Base-by-base conservation (phyloP, 2,113 vertebrate genomes). In the Edolisoma coerulescens region DNA sequence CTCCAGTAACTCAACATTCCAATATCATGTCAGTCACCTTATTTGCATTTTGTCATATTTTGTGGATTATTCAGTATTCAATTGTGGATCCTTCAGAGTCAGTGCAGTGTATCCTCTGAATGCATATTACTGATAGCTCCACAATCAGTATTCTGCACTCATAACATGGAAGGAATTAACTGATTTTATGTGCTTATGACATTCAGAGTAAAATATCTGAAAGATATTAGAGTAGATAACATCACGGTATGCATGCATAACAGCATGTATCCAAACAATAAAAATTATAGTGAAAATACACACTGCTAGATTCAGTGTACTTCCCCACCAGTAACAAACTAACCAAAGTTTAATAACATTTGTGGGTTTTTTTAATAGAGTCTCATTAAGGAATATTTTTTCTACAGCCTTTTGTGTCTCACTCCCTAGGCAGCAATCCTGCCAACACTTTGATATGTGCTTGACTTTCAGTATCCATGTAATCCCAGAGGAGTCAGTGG, bases 41-140 rank as follows among this genome's bases (percentile, higher is more conserved):
- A 95, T 95, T 93, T 94, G 94, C 94, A 93, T 96, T 92, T 93
- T 84, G 77, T 84, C 45, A 4, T 89, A 95, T 97, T 95, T 70
- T 87, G 77, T 88, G 80, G 95, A 85, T 95, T 94, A 95, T 95
- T 97, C 89, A 93, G 78, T 83, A 93, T 94, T 97, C 84, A 89
- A 0, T 88, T 88, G 87, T 64, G 47, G 89, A 64, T 91, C 56
- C 71, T 91, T 94, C 64, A 54, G 70, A 95, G 84, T 73, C 76
- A 74, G 44, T 68, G 33, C 44, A 39, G 76, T 28, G 45, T 95
- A 56, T 71, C 71, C 44, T 74, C 49, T 64, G 87, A 94, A 94
- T 95, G 64, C 89, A 20, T 85, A 81, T 93, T 75, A 78, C 91
- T 86, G 78, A 63, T n/a, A 83, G 74, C 67, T 91, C 39, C n/a